phyloP scores from a whole-genome alignment of 2,888 invertebrate genomes.

The Pediacus dermestoides region DNA sequence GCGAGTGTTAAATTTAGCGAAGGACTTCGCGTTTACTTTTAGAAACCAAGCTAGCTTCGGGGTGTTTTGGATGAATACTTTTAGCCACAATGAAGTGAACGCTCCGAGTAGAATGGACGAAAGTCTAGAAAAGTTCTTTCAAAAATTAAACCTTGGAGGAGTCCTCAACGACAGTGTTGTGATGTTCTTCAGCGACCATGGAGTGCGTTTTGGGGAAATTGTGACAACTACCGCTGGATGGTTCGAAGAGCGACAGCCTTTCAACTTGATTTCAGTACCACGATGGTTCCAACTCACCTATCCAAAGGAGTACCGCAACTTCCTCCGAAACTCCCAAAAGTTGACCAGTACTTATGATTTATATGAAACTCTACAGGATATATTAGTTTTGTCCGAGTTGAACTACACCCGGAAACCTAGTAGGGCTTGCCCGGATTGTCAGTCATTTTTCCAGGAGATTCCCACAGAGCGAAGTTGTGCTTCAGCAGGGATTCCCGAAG shows the following conservation, averaged over 20 bases:
- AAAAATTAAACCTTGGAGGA: constrained; percentile 56
- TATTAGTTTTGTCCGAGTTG: constrained; percentile 54
- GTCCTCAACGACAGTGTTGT: constrained; percentile 65
- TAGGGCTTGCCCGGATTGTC: constrained; percentile 63
- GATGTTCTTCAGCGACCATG: constrained; percentile 76
- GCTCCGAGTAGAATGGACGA: constrained; percentile 65
- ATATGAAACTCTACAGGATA: constrained; percentile 67
- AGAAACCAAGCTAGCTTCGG: constrained; percentile 65
- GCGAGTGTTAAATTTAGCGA: constrained; percentile 65
- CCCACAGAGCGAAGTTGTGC: constrained; percentile 60
- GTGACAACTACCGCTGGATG: constrained; percentile 67
- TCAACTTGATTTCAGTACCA: constrained; percentile 68
- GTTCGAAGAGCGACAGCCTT: constrained; percentile 76
- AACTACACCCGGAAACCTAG: constrained; percentile 41
- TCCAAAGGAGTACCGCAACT: constrained; percentile 55
- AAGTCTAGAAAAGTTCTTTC: constrained; percentile 58
- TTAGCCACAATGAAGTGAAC: constrained; percentile 70
- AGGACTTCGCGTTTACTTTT: constrained; percentile 64
- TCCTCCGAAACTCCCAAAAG: constrained; percentile 62
- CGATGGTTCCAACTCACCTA: constrained; percentile 56
- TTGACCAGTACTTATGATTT: constrained; percentile 75
- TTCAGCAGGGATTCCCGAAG: constrained; percentile 60
- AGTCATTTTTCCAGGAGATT: constrained; percentile 60
- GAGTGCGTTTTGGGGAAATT: constrained; percentile 70
- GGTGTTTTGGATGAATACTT: constrained; percentile 76